A percentile compares a stretch with the other conserved stretches of the same genome.
Conservation (phyloP, 2,888 invertebrate genomes). For the Hylaea fasciaria region DNA sequence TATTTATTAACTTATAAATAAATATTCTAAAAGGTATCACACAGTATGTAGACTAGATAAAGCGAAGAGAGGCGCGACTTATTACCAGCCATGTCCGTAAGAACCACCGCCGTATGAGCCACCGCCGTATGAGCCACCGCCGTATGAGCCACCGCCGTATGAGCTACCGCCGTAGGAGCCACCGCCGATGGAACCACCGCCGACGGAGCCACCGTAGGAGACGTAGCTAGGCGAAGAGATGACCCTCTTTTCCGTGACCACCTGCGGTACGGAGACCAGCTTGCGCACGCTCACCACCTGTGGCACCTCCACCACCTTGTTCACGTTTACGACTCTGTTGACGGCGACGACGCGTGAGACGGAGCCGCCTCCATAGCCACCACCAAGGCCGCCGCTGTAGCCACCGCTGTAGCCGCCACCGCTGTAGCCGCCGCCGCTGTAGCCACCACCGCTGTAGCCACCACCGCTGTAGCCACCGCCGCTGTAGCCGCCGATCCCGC, state of each 20-base stretch:
- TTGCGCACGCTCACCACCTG: slow-evolving; percentile 57
- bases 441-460: slow-evolving; percentile 23
- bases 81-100: slow-evolving; percentile 46
- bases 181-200: slow-evolving; percentile 29
- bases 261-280: slow-evolving; percentile 62
- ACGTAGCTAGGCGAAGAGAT: slow-evolving; percentile 47
- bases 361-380: slow-evolving; percentile 21
- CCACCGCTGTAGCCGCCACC: slow-evolving; percentile 17
- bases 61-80: slow-evolving; percentile 12
- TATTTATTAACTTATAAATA: slow-evolving; percentile 6
- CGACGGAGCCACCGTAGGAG: slow-evolving; percentile 26
- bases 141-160: slow-evolving; percentile 19
- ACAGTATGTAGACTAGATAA: background rate
- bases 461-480: slow-evolving; percentile 16
- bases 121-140: slow-evolving; percentile 12
- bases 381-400: too few relatives aligned
- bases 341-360: slow-evolving; percentile 49
- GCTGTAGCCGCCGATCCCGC: slow-evolving; percentile 35
- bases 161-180: slow-evolving; percentile 11
- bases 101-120: slow-evolving; percentile 8
- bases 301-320: slow-evolving; percentile 57
- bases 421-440: slow-evolving; percentile 22
- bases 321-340: slow-evolving; percentile 57
- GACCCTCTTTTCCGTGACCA: slow-evolving; percentile 60
- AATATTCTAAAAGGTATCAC: slow-evolving; percentile 7